phyloP scores from a whole-genome alignment of 2,113 vertebrate genomes.

The Aptenodytes patagonicus region DNA sequence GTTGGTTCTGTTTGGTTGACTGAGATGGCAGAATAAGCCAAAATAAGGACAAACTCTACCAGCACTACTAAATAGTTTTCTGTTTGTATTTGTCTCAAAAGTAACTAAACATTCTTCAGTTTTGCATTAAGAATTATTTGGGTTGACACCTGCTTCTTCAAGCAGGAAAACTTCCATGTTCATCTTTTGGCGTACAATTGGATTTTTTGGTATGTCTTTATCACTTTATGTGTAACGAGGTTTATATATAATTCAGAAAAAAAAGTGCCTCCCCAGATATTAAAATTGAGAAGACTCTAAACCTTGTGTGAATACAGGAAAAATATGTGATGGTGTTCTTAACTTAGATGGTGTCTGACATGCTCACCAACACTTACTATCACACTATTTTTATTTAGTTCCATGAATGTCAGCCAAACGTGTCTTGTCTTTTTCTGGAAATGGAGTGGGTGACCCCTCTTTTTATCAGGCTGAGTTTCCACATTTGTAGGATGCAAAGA shows the following conservation, averaged over 20 bases:
- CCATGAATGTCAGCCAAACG: not conserved
- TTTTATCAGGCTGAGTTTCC: not conserved
- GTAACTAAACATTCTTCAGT: not conserved
- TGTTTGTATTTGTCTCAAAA: constrained; percentile 48
- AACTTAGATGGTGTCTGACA: not conserved
- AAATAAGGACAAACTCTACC: constrained; percentile 29
- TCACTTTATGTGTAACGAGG: not conserved
- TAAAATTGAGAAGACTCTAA: not conserved
- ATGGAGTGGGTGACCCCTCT: not conserved
- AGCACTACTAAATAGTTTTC: constrained; percentile 17
- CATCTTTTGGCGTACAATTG: not conserved
- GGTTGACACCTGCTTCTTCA: constrained; percentile 9
- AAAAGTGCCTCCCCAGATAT: not conserved
- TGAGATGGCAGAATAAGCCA: constrained; percentile 17
- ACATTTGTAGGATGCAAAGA: not conserved
- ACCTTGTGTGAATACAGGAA: not conserved
- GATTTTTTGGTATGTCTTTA: not conserved
- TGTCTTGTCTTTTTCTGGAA: not conserved
- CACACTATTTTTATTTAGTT: not conserved
- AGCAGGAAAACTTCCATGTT: not conserved
- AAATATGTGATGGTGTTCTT: not conserved
- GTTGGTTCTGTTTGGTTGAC: constrained; percentile 1
- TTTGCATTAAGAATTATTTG: constrained; percentile 14
- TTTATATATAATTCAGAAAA: not conserved
- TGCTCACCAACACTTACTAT: not conserved